Percentiles rank a stretch among this genome's conserved stretches.
Evolutionary conservation across 2,797 vertebrate genomes (phyloP).

Genomic region (Spheniscus humboldti): DNA sequence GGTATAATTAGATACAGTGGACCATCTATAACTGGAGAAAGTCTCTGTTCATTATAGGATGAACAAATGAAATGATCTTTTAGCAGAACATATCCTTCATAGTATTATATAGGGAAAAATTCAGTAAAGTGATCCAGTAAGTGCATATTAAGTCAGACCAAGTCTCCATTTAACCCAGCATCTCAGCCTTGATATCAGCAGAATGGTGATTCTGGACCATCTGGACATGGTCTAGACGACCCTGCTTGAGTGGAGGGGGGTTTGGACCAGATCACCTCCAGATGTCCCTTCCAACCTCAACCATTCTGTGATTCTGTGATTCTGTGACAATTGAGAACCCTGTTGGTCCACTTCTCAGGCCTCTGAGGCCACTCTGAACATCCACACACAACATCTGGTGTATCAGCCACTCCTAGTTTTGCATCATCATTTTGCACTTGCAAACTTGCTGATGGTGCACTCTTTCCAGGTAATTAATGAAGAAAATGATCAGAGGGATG

Average conservation of each 20-base stretch:
- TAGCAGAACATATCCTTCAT: background rate
- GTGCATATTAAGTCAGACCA: background rate
- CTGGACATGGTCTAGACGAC: background rate
- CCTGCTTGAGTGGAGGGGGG: fast-evolving
- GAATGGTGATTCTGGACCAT: background rate
- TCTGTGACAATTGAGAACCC: background rate
- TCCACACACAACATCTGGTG: background rate
- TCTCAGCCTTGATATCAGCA: background rate
- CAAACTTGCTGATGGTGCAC: background rate
- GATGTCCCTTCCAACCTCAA: background rate
- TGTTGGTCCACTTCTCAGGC: background rate
- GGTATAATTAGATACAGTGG: slow-evolving; percentile 34
- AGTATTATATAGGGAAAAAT: background rate
- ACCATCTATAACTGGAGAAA: slow-evolving; percentile 1
- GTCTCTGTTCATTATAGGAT: background rate
- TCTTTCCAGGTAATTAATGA: background rate
- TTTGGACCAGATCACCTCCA: background rate
- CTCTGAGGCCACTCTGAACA: background rate
- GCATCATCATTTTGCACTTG: background rate
- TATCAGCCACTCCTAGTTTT: background rate
- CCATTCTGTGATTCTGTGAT: background rate
- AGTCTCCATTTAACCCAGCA: background rate
- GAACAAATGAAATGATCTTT: background rate
- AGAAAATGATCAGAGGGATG: background rate
- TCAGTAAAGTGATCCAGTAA: background rate